Conservation (phyloP, 2,888 invertebrate species). For the Ypsolopha sequella region DNA sequence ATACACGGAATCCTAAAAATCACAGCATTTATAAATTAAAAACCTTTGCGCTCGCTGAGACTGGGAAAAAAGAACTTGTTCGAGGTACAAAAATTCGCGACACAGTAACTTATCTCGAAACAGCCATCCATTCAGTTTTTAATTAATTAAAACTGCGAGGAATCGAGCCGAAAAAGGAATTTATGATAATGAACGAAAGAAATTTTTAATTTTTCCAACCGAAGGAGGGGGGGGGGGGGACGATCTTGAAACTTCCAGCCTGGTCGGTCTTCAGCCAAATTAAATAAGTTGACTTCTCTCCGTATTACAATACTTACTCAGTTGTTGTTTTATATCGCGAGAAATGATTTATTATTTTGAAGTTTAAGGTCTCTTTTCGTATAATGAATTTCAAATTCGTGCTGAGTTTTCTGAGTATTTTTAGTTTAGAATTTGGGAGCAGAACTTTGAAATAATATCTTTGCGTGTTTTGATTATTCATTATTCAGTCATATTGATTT, state of each 20-base stretch:
- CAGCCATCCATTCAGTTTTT: constrained; percentile 17
- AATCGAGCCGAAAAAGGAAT: constrained; percentile 20
- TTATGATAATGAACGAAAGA: constrained; percentile 26
- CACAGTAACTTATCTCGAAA: constrained; percentile 4
- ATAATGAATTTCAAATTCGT: too few relatives aligned
- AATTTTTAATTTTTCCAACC: constrained; percentile 14
- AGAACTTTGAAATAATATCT: too few relatives aligned
- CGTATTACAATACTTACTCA: constrained; percentile 9
- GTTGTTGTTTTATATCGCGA: constrained; percentile 1
- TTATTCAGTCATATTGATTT: too few relatives aligned
- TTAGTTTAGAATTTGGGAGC: too few relatives aligned
- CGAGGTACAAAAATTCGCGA: constrained; percentile 1
- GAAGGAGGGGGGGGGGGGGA: neutral
- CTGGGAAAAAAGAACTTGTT: neutral
- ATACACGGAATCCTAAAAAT: neutral
- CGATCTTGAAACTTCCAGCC: neutral
- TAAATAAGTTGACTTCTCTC: constrained; percentile 11
- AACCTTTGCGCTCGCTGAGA: neutral
- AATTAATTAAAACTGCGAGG: constrained; percentile 30
- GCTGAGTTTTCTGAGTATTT: too few relatives aligned
- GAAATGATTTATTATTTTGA: too few relatives aligned
- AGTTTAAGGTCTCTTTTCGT: too few relatives aligned
- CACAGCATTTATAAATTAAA: neutral
- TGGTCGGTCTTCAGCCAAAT: constrained; percentile 9
- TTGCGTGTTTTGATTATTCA: too few relatives aligned